Conservation (phyloP, 2,797 vertebrate species). For the Cuculus canorus region DNA sequence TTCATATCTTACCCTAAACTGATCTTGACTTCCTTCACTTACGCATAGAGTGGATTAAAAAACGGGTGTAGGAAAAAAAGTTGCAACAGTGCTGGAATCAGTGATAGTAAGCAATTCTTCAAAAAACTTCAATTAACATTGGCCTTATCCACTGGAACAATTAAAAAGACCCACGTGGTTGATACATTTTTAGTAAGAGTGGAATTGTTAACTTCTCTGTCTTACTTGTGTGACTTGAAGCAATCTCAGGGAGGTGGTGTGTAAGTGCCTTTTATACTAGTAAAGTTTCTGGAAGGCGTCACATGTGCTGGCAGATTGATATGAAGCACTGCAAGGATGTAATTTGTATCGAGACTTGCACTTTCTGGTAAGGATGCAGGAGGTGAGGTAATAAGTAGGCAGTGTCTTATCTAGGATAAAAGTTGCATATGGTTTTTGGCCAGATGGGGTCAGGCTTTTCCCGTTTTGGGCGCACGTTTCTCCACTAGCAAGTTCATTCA, state of each 20-base stretch:
- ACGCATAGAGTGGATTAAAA: neutral
- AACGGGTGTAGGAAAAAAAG: neutral
- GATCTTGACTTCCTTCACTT: neutral
- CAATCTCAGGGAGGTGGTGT: neutral
- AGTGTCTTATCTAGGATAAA: neutral
- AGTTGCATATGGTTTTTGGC: neutral
- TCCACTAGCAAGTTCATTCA: neutral
- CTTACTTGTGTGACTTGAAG: neutral
- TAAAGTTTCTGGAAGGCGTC: neutral
- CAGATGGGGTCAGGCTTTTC: neutral
- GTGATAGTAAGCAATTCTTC: neutral
- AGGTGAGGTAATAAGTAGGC: neutral
- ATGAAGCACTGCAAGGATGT: neutral
- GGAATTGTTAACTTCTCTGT: neutral
- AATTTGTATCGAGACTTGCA: neutral
- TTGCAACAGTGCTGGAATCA: neutral
- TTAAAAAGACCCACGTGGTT: neutral
- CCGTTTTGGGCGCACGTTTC: neutral
- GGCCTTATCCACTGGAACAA: neutral
- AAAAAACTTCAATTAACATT: neutral
- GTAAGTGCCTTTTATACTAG: neutral
- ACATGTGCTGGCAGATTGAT: neutral
- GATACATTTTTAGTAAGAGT: neutral
- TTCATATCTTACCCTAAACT: accelerated
- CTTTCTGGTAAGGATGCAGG: neutral